Base-by-base conservation (phyloP, 23 tunicate species). In the Ciona savignyi region DNA sequence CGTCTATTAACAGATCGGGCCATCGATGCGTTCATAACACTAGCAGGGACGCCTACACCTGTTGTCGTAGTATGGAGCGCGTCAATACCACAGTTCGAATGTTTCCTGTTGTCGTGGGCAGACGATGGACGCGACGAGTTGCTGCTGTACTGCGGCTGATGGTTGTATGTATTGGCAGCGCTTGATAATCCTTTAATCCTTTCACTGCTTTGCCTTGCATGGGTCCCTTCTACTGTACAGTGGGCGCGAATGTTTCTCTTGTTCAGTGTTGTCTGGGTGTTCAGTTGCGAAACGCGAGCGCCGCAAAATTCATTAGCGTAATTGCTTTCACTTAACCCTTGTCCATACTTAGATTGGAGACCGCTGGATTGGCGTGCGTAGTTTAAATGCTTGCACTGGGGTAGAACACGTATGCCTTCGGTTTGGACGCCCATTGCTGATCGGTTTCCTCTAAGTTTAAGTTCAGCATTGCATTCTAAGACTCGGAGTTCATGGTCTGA, bases 71-170 rank as follows among this genome's bases (percentile, higher is more conserved):
- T 42, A 42, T 15, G 56, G 15, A 15, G 56, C 56, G 56, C 56
- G 56, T 42, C 56, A 42, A 42, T 42, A 42, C 56, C 56, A 42
- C 56, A 42, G 15, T 42, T 42, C 56, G 56, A 42, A 42, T 42
- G 56, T 15, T 42, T 42, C 56, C 56, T 42, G 56, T 42, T 42
- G 56, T 42, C 56, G 56, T 42, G 56, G 56, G 56, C 56, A 42
- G 56, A 42, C 56, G 56, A 9, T 6, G 56, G 56, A 6, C 56
- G 56, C 9, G 56, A 42, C n/a, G n/a, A n/a, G 56, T 15, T 42
- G 15, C 56, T 42, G 56, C 9, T 42, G 56, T 42, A 42, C 15
- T 42, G 56, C 56, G 9, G 56, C 15, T 42, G 56, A 9, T 42
- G 56, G 15, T 42, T 42, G 56, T 42, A 42, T 42, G 56, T 42